A percentile compares a stretch with the other conserved stretches of the same genome.
Evolutionary conservation across 2,888 invertebrate genomes (phyloP).

Genomic region (Pegoplata infirma): DNA sequence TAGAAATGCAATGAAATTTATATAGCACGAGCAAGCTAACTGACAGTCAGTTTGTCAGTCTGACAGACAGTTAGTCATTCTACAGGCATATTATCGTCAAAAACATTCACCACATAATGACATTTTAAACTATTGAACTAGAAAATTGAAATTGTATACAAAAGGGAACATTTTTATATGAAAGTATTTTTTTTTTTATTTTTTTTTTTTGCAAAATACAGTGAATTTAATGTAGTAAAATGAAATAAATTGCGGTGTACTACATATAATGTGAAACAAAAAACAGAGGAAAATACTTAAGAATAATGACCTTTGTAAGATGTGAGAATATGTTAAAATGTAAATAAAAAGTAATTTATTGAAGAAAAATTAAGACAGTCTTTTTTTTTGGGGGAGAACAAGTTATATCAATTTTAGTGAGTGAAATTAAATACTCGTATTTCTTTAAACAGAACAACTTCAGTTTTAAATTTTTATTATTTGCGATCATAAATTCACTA

Average conservation of each 20-base stretch:
- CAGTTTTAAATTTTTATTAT: too few species aligned
- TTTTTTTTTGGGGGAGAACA: too few species aligned
- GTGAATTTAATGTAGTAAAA: not conserved
- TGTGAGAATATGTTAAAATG: not conserved
- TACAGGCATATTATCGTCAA: conserved; percentile 21
- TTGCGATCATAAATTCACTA: too few species aligned
- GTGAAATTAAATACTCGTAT: too few species aligned
- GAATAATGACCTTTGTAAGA: not conserved
- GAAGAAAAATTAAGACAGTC: too few species aligned
- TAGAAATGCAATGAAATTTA: conserved; percentile 42
- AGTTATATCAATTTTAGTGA: too few species aligned
- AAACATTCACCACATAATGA: conserved; percentile 37
- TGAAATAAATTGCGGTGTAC: not conserved
- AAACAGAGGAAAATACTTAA: not conserved
- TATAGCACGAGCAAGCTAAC: conserved; percentile 32
- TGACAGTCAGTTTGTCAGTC: conserved; percentile 3
- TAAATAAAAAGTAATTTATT: too few species aligned
- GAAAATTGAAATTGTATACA: conserved; percentile 49
- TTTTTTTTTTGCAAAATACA: too few species aligned
- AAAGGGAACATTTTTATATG: not conserved
- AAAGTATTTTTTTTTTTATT: not conserved
- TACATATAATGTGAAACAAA: not conserved
- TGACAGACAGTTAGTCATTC: not conserved
- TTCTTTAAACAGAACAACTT: too few species aligned
- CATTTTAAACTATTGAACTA: conserved; percentile 60